These are phyloP conservation scores for Epizoanthus stellaris DNA, from an alignment of 92 coral and sea anemone genomes.

Conservation along the genomic window DNA sequence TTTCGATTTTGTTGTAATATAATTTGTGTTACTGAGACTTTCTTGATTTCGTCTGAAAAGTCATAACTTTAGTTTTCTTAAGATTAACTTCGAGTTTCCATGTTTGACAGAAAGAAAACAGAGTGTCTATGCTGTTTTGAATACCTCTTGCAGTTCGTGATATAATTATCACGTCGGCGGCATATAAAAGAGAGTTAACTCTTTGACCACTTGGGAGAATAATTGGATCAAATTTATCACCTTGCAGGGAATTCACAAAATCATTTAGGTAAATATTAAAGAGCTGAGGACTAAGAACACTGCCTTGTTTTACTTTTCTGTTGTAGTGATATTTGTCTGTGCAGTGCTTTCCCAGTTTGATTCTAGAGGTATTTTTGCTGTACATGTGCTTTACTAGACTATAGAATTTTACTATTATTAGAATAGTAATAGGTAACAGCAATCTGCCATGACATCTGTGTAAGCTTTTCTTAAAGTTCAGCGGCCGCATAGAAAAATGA, in stretches of 20 bases:
- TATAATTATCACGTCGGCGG: slow-evolving; percentile 40
- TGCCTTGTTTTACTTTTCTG: slow-evolving; percentile 59
- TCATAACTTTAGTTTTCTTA: slow-evolving; percentile 25
- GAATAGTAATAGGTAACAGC: too few species aligned
- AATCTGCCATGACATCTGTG: too few species aligned
- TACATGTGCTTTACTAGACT: too few species aligned
- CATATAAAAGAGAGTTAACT: slow-evolving; percentile 30
- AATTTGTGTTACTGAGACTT: too few species aligned
- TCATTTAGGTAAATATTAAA: slow-evolving; percentile 53
- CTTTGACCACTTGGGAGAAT: slow-evolving; percentile 29
- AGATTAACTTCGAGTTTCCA: slow-evolving; percentile 2
- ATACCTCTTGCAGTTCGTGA: slow-evolving; percentile 42
- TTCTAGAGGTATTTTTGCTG: not conserved
- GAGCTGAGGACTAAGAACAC: slow-evolving; percentile 40
- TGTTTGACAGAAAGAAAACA: not conserved
- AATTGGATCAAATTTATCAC: slow-evolving; percentile 9
- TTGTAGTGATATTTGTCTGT: slow-evolving; percentile 31
- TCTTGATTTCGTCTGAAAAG: slow-evolving; percentile 28
- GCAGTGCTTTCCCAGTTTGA: slow-evolving; percentile 28
- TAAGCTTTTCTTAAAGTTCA: too few species aligned
- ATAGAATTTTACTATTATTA: too few species aligned
- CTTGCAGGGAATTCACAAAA: slow-evolving; percentile 9
- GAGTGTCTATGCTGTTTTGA: slow-evolving; percentile 39
- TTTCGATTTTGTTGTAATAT: too few species aligned
- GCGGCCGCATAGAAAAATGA: too few species aligned